Evolutionary conservation across 2,797 vertebrate species (phyloP).

Genomic region (Oreortyx pictus): DNA sequence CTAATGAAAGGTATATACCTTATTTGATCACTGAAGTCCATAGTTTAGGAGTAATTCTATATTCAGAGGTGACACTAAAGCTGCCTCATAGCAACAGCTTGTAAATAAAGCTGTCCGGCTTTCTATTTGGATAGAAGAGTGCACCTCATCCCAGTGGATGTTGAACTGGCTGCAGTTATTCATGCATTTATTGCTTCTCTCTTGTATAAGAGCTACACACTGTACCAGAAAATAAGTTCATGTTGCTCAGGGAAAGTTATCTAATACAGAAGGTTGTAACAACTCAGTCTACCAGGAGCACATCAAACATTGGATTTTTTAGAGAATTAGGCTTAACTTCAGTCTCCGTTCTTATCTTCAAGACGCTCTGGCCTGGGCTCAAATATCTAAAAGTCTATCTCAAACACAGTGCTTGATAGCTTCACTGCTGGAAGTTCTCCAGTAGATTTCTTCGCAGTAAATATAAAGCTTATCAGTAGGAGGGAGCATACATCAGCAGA

Average conservation of each 20-base stretch:
- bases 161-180: not conserved
- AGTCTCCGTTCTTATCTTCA: slow-evolving; percentile 50
- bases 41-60: not conserved
- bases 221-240: not conserved
- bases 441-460: slow-evolving; percentile 32
- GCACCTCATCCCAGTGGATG: not conserved
- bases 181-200: not conserved
- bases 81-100: not conserved
- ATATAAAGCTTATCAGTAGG: slow-evolving; percentile 36
- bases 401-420: slow-evolving; percentile 48
- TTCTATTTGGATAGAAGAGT: not conserved
- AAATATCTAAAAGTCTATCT: slow-evolving; percentile 60
- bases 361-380: slow-evolving; percentile 14
- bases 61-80: not conserved
- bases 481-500: slow-evolving; percentile 4
- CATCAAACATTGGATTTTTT: not conserved
- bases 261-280: not conserved
- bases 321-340: slow-evolving; percentile 58
- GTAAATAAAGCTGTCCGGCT: not conserved
- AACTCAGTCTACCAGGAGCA: not conserved
- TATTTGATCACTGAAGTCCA: not conserved
- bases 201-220: not conserved
- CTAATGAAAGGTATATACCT: not conserved
- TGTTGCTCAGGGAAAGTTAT: not conserved
- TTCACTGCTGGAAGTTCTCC: slow-evolving; percentile 58